Percentiles rank a stretch among this genome's conserved stretches.
These are phyloP conservation scores for Taurulus bubalis DNA, from an alignment of 2,113 vertebrate genomes.

Conservation along the genomic window DNA sequence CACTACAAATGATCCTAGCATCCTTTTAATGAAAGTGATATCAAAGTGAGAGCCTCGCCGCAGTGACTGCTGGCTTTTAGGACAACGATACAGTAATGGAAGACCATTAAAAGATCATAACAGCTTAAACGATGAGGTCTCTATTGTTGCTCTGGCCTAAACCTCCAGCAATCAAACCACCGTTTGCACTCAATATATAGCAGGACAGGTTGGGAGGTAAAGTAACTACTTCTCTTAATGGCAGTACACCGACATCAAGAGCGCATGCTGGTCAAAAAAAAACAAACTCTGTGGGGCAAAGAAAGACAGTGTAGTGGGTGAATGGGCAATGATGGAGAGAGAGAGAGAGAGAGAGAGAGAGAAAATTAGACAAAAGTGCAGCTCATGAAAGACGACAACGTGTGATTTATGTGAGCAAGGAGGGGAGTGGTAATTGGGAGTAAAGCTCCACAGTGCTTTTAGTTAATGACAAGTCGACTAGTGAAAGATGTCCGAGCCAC, in stretches of 20 bases:
- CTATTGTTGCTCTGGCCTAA: constrained; percentile 69
- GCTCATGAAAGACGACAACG: constrained; percentile 65
- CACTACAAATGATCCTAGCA: constrained; percentile 72
- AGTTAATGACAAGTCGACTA: constrained; percentile 82
- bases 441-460: constrained; percentile 80
- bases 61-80: constrained; percentile 68
- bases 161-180: constrained; percentile 70
- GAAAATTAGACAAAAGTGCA: constrained; percentile 58
- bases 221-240: constrained; percentile 57
- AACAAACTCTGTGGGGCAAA: background rate
- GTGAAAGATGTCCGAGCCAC: constrained; percentile 75
- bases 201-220: constrained; percentile 60
- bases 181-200: constrained; percentile 62
- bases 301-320: background rate
- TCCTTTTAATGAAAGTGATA: constrained; percentile 81
- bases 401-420: constrained; percentile 74
- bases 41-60: constrained; percentile 54
- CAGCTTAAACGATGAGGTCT: constrained; percentile 76
- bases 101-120: constrained; percentile 82
- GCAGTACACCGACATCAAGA: constrained; percentile 22
- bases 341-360: constrained; percentile 43
- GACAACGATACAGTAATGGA: constrained; percentile 75
- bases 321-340: constrained; percentile 17
- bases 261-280: constrained; percentile 14
- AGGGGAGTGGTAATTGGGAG: constrained; percentile 81